These are phyloP conservation scores for Cantharis lateralis DNA, from an alignment of 2,888 invertebrate species.

Conservation along the genomic window DNA sequence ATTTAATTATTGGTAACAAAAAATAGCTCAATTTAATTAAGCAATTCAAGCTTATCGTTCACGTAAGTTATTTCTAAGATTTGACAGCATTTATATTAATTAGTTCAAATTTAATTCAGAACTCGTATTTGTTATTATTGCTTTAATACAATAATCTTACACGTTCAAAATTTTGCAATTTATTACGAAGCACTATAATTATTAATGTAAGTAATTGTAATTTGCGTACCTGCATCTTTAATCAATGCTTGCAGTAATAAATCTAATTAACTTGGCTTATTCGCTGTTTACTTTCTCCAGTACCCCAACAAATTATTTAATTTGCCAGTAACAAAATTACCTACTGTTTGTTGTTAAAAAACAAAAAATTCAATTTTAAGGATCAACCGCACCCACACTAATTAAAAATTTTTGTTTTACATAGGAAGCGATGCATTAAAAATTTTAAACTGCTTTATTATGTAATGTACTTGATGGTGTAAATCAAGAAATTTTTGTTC, in stretches of 20 bases:
- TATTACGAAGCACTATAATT: not conserved
- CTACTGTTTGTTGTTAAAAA: not conserved
- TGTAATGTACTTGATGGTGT: not conserved
- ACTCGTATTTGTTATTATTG: not conserved
- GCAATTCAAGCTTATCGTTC: not conserved
- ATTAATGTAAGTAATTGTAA: not conserved
- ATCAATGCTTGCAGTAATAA: not conserved
- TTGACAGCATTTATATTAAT: not conserved
- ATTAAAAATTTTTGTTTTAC: not conserved
- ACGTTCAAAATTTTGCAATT: not conserved
- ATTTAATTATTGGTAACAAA: not conserved
- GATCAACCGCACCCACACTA: not conserved
- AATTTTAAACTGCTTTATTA: not conserved
- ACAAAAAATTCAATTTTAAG: not conserved
- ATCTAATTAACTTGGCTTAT: not conserved
- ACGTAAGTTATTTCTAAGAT: not conserved
- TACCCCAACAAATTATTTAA: not conserved
- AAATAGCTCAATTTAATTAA: not conserved
- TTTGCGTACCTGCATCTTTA: not conserved
- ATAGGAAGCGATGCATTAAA: not conserved
- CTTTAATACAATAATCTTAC: not conserved
- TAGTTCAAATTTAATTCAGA: not conserved
- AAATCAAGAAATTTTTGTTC: constrained; percentile 4
- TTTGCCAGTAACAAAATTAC: not conserved
- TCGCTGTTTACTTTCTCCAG: not conserved